These are phyloP conservation scores for Phymorhynchus buccinoides DNA, from an alignment of 1,140 invertebrate genomes.

Conservation along the genomic window DNA sequence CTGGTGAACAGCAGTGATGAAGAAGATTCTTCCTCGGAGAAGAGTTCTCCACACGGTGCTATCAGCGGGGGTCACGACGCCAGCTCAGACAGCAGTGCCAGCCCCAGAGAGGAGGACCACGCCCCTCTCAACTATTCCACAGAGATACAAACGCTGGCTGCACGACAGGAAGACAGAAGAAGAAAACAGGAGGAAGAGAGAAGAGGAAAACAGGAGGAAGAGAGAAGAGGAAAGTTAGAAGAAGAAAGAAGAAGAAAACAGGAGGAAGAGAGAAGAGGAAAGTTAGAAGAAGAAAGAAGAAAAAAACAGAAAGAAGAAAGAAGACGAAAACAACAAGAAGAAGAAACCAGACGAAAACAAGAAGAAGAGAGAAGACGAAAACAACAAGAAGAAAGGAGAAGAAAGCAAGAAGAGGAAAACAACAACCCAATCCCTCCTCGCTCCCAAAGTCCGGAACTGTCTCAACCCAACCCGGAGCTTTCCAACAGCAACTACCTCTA, in stretches of 20 bases:
- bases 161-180: not conserved
- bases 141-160: not conserved
- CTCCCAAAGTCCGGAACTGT: not conserved
- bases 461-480: not conserved
- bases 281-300: no score
- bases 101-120: not conserved
- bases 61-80: not conserved
- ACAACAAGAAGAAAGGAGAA: no score
- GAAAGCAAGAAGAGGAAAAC: not conserved
- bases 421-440: not conserved
- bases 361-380: no score
- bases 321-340: no score
- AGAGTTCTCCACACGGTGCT: not conserved
- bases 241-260: no score
- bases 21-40: conserved; percentile 38
- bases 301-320: no score
- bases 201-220: not conserved
- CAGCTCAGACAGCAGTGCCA: not conserved
- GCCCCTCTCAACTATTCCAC: not conserved
- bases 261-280: no score
- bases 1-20: conserved; percentile 56
- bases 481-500: conserved; percentile 1
- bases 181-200: not conserved
- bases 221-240: no score
- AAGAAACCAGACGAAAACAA: no score